A percentile compares a stretch with the other conserved stretches of the same genome.
phyloP scores from a whole-genome alignment of 2,797 vertebrate species.

The Sylvia borin region DNA sequence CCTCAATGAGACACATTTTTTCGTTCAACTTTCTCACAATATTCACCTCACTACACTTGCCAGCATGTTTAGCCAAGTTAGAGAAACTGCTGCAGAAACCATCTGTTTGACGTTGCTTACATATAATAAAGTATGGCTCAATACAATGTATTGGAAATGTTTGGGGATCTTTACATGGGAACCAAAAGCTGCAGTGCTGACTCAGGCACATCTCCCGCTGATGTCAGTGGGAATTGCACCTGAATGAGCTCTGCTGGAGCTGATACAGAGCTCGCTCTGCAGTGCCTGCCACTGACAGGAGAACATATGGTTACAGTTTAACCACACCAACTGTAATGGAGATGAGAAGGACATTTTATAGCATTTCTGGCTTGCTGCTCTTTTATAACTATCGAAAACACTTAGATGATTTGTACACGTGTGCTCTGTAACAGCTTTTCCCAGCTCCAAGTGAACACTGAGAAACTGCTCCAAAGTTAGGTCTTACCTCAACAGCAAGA shows the following conservation, averaged over 20 bases:
- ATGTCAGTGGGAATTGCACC: slow-evolving; percentile 50
- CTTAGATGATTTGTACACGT: not conserved
- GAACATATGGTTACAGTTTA: slow-evolving; percentile 46
- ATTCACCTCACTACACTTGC: slow-evolving; percentile 37
- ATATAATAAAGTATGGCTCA: not conserved
- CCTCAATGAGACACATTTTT: not conserved
- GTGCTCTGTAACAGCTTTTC: not conserved
- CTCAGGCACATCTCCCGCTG: slow-evolving; percentile 40
- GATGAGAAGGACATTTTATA: slow-evolving; percentile 1
- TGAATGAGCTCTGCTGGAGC: slow-evolving; percentile 20
- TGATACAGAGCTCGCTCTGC: not conserved
- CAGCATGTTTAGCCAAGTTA: slow-evolving; percentile 40
- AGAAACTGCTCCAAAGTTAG: not conserved
- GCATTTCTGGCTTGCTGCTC: slow-evolving; percentile 5
- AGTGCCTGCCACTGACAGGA: not conserved
- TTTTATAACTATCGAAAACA: slow-evolving; percentile 3
- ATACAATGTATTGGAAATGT: slow-evolving; percentile 52
- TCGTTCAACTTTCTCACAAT: slow-evolving; percentile 13
- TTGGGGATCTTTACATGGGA: slow-evolving; percentile 54
- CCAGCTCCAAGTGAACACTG: not conserved
- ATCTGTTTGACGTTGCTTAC: slow-evolving; percentile 53
- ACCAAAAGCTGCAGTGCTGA: slow-evolving; percentile 40
- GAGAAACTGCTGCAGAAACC: slow-evolving; percentile 56
- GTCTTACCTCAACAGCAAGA: not conserved
- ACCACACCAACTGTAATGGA: not conserved